Conservation (phyloP, 2,113 vertebrate genomes). For the Motacilla tschutschensis region DNA sequence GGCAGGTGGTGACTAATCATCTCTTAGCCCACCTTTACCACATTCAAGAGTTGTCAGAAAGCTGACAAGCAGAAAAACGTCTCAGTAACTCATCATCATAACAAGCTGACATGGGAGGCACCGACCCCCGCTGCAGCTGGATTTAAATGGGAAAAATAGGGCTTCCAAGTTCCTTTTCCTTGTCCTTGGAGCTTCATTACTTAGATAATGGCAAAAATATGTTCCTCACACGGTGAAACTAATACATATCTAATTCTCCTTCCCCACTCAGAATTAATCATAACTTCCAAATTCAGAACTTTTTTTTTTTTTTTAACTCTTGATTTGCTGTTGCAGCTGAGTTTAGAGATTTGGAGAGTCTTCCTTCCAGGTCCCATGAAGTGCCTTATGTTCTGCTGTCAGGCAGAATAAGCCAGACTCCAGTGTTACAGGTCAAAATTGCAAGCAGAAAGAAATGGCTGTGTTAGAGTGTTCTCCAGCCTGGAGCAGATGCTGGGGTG, state of each 20-base stretch:
- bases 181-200: slow-evolving; percentile 18
- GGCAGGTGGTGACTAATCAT: slow-evolving; percentile 52
- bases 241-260: slow-evolving; percentile 17
- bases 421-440: background rate
- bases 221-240: slow-evolving; percentile 19
- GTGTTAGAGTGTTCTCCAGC: background rate
- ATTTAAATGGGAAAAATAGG: slow-evolving; percentile 40
- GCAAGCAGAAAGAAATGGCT: background rate
- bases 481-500: background rate
- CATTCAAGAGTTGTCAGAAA: slow-evolving; percentile 32
- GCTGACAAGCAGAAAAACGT: slow-evolving; percentile 40
- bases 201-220: slow-evolving; percentile 35
- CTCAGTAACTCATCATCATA: slow-evolving; percentile 41
- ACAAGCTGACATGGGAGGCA: slow-evolving; percentile 26
- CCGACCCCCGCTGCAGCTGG: slow-evolving; percentile 16
- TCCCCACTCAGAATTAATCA: slow-evolving; percentile 32
- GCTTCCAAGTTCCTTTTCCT: slow-evolving; percentile 44
- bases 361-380: background rate
- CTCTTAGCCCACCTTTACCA: slow-evolving; percentile 47
- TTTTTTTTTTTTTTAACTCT: background rate
- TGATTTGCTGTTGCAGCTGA: background rate
- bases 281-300: background rate
- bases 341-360: background rate
- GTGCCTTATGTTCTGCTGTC: background rate
- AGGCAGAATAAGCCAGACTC: background rate